Evolutionary conservation across 2,888 invertebrate genomes (phyloP).

Genomic region (Patella pellucida): DNA sequence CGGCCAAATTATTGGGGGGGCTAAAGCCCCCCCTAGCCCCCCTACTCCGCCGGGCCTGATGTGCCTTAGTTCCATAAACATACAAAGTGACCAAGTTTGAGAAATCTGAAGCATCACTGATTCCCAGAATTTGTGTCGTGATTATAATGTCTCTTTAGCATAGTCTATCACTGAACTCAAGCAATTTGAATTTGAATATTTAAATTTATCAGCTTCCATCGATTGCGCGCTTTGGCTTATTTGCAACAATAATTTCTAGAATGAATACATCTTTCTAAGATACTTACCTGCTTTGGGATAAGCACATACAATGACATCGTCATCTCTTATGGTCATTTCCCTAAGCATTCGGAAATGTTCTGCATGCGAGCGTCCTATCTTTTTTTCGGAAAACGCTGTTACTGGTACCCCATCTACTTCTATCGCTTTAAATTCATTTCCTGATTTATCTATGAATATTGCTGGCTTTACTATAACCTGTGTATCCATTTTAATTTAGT

Average conservation of each 20-base stretch:
- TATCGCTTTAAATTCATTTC: background rate
- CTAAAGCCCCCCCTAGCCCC: no score
- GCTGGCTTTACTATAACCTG: background rate
- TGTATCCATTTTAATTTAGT: background rate
- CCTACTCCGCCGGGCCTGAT: no score
- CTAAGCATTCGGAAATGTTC: background rate
- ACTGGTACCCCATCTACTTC: background rate
- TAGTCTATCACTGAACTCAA: no score
- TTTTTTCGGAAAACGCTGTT: background rate
- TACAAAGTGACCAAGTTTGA: no score
- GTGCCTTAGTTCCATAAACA: no score
- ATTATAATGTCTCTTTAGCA: no score
- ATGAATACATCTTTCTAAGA: background rate
- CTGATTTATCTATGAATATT: background rate
- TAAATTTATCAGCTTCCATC: no score
- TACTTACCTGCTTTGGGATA: background rate
- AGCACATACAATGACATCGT: background rate
- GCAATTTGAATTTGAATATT: no score
- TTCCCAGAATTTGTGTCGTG: no score
- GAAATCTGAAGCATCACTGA: no score
- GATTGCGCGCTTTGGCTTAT: background rate
- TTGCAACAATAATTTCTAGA: background rate
- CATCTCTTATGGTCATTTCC: background rate
- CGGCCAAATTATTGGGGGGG: no score
- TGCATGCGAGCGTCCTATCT: background rate